Evolutionary conservation across 1,140 invertebrate species (phyloP).

Genomic region (Diabrotica virgifera): DNA sequence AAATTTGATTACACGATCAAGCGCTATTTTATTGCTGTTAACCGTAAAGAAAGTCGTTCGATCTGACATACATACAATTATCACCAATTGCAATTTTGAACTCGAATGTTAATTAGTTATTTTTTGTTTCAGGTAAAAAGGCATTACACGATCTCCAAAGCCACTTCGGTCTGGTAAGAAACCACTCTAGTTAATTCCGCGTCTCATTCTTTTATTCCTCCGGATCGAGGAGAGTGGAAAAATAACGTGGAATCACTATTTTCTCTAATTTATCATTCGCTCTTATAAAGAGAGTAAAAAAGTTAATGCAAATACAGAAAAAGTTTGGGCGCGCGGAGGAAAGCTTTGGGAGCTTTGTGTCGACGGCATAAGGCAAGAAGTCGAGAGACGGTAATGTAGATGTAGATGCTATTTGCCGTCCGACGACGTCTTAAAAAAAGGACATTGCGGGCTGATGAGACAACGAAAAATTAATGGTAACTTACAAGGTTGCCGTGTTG

Average conservation of each 20-base stretch:
- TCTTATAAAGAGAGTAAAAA: conserved; percentile 3
- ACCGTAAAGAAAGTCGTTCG: no score
- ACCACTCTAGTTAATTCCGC: background rate
- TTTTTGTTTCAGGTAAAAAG: background rate
- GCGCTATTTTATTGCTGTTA: no score
- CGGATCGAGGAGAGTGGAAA: background rate
- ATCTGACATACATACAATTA: no score
- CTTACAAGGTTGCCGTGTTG: background rate
- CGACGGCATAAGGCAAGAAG: background rate
- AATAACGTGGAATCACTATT: conserved; percentile 3
- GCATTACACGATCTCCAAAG: no score
- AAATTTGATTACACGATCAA: no score
- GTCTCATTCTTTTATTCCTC: background rate
- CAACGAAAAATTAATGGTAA: background rate
- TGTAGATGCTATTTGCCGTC: conserved; percentile 1
- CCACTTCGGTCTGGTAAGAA: background rate
- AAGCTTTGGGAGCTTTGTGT: background rate
- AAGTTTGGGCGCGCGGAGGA: background rate
- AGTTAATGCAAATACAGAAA: conserved; percentile 3
- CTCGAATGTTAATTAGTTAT: background rate
- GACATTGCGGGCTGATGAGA: background rate
- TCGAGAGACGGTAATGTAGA: background rate
- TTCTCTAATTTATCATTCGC: conserved; percentile 1
- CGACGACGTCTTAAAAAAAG: background rate
- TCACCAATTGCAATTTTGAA: no score